Base-by-base conservation (phyloP, 1,140 invertebrate species). In the Drosophila sucinea region DNA sequence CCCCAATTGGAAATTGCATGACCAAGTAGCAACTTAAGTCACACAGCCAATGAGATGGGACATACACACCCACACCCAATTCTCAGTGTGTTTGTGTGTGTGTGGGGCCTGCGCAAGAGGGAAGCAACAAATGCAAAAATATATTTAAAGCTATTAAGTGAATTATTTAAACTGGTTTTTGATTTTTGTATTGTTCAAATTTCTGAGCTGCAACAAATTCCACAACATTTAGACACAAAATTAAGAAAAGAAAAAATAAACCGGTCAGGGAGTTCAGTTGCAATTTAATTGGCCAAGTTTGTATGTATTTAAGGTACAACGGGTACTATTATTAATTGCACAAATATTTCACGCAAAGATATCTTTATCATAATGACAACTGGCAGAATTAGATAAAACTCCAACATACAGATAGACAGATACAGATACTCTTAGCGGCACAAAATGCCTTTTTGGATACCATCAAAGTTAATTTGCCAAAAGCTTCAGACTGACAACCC, bases 161-260 rank as follows among this genome's bases (percentile, higher is more conserved):
- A 80, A 77, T 79, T 83, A 69, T 75, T 81, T 70, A 61, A 79
- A 91, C 90, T 86, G 87, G 77, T 91, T 91, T 77, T 44, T 76
- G 81, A 77, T 81, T 73, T 71, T 81, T 55, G 70, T 57, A 78
- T 82, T 87, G 82, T 80, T 80, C 79, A 82, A 79, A 69, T 75
- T 66, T 51, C 35, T 38, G 35, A 8, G 68, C 66, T 89, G 67
- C 55, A 69, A 68, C 61, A 66, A 77, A 77, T 66, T 72, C 64
- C 63, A 77, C 55, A 64, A 62, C 63, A 76, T 79, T 76, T 86
- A 74, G 77, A 68, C 55, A 33, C 57, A n/a, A 66, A 79, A 76
- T 77, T 68, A 67, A 68, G 35, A 40, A 56, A 51, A 32, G 7
- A 68, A 32, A 71, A 17, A 63, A 33, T 38, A 71, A 86, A 86